phyloP scores from a whole-genome alignment of 2,113 vertebrate species.

The Cervus canadensis region DNA sequence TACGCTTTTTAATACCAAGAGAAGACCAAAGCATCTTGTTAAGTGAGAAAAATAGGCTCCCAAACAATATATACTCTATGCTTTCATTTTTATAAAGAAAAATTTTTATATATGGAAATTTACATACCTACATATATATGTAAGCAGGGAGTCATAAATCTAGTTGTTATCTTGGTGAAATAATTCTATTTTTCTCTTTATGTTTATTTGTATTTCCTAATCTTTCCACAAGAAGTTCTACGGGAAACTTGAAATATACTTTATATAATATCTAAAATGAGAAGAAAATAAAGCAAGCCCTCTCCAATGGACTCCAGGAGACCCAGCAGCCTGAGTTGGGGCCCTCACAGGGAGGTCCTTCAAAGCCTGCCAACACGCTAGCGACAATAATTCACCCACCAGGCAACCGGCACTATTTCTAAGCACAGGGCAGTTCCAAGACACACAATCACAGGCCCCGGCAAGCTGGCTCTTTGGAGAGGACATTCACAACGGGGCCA shows the following conservation, averaged over 20 bases:
- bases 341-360: background rate
- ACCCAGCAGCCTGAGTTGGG: background rate
- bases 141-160: background rate
- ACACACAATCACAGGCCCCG: slow-evolving; percentile 59
- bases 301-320: background rate
- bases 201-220: background rate
- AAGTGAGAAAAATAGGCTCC: background rate
- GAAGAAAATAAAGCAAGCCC: slow-evolving; percentile 21
- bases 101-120: background rate
- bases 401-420: slow-evolving; percentile 43
- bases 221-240: slow-evolving; percentile 14
- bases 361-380: slow-evolving; percentile 24
- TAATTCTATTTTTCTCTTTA: background rate
- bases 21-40: background rate
- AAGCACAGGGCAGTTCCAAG: slow-evolving; percentile 51
- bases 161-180: background rate
- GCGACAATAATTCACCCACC: slow-evolving; percentile 54
- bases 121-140: fast-evolving
- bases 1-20: background rate
- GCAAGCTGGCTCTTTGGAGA: slow-evolving; percentile 56
- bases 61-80: background rate
- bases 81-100: background rate
- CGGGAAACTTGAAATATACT: background rate
- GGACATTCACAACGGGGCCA: slow-evolving; percentile 60
- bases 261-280: slow-evolving; percentile 14